Evolutionary conservation across 92 coral and sea anemone genomes (phyloP).

Genomic region (Zoanthus gigantus): DNA sequence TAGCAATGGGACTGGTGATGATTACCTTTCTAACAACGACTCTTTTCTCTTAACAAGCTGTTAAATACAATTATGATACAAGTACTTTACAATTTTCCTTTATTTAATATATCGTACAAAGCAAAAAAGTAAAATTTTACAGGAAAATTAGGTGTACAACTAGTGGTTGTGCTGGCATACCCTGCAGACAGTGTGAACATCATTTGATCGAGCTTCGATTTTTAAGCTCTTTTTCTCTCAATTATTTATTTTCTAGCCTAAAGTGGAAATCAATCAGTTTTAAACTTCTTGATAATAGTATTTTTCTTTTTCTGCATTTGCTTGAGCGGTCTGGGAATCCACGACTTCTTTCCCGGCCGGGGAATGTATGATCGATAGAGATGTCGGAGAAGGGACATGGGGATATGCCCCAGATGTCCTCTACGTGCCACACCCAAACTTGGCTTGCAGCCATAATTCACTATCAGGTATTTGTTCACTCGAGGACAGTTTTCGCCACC

Average conservation of each 20-base stretch:
- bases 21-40: no score
- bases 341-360: slow-evolving; percentile 28
- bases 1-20: no score
- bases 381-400: slow-evolving; percentile 77
- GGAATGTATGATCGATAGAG: slow-evolving; percentile 36
- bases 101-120: no score
- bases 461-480: slow-evolving; percentile 76
- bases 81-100: no score
- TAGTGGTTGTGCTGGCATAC: no score
- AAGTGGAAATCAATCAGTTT: neutral
- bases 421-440: slow-evolving; percentile 79
- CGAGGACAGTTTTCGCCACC: slow-evolving; percentile 93
- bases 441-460: slow-evolving; percentile 81
- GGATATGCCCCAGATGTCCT: slow-evolving; percentile 85
- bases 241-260: neutral
- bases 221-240: neutral
- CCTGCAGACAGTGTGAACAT: no score
- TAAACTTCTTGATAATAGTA: neutral
- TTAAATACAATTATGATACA: no score
- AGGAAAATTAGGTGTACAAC: no score
- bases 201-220: neutral
- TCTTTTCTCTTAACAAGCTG: no score
- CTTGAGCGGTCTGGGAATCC: slow-evolving; percentile 2
- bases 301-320: neutral
- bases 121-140: no score